Evolutionary conservation across 1,140 invertebrate species (phyloP), one percentile per base, ranked within the genome.

Genomic region (Augochlora pura): DNA sequence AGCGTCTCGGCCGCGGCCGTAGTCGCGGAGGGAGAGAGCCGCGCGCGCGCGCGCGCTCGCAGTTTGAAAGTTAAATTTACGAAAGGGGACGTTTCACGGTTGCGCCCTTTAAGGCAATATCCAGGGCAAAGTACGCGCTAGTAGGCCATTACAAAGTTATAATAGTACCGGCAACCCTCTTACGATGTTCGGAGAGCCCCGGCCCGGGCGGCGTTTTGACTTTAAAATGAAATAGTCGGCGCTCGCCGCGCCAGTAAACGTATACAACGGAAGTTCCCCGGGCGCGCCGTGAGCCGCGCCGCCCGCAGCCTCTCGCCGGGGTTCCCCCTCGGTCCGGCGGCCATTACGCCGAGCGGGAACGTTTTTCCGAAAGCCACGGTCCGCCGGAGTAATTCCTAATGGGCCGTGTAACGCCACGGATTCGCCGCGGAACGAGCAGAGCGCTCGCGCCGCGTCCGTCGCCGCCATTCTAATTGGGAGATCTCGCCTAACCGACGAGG

Each of bases 141-240:
- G 66, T 81, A 77, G 75, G 75, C 80, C 80, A 81, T 81, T 81
- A 81, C 75, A 67, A 80, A 80, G 81, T 82, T 82, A 74, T 82
- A 82, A 82, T 82, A 74, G 66, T 80, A 59, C 71, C 25, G 27
- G 65, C 63, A 73, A 73, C 75, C 68, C 75, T 72, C 80, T 81
- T 78, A 80, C 63, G 80, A 67, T 49, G 69, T 76, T 64, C 66
- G 59, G 21, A 16, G 60, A 16, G 60, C 60, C 52, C 39, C 9
- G 76, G 25, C 63, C 42, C 49, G 64, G 54, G 39, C 16, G 5
- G n/a, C 64, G 70, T 82, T 82, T 82, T 82, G 69, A 82, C 77
- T 82, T 82, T 82, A 80, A 82, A 82, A 82, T 80, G 77, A 82
- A 82, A 82, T 75, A 73, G 77, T 70, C 65, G 21, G 32, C 57